Conservation (phyloP, 2,888 invertebrate species). For the Hesperia comma region DNA sequence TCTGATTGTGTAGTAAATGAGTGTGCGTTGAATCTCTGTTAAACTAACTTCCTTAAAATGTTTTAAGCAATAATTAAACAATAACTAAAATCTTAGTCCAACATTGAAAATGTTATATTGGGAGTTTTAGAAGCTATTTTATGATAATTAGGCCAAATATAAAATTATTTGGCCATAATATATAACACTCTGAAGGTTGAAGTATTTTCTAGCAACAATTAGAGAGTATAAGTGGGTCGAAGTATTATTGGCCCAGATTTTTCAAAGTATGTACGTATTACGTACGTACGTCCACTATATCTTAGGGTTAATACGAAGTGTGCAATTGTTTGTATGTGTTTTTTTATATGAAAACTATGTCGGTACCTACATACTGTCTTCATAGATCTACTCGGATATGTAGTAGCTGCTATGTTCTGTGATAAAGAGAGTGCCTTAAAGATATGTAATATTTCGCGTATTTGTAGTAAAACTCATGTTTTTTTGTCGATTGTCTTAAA, state of each 20-base stretch:
- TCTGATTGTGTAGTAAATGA: constrained; percentile 3
- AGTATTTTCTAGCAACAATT: no score
- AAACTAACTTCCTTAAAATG: neutral
- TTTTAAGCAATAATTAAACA: no score
- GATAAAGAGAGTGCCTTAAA: constrained; percentile 78
- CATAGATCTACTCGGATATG: constrained; percentile 41
- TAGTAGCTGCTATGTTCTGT: constrained; percentile 71
- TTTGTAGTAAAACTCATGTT: constrained; percentile 21
- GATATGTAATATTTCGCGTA: constrained; percentile 47
- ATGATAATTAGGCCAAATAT: no score
- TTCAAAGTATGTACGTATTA: no score
- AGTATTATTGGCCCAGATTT: no score
- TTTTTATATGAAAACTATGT: constrained; percentile 34
- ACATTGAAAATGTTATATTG: no score
- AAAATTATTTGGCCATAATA: no score
- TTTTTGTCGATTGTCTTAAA: neutral
- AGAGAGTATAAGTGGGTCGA: no score
- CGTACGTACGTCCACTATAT: neutral
- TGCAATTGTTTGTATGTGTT: constrained; percentile 33
- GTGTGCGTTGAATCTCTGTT: constrained; percentile 3
- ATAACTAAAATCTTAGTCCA: no score
- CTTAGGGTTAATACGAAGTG: neutral
- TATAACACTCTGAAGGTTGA: no score
- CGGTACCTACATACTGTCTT: constrained; percentile 4
- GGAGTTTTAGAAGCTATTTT: no score